Conservation (phyloP, 2,113 vertebrate genomes). For the Hemiprocne comata region DNA sequence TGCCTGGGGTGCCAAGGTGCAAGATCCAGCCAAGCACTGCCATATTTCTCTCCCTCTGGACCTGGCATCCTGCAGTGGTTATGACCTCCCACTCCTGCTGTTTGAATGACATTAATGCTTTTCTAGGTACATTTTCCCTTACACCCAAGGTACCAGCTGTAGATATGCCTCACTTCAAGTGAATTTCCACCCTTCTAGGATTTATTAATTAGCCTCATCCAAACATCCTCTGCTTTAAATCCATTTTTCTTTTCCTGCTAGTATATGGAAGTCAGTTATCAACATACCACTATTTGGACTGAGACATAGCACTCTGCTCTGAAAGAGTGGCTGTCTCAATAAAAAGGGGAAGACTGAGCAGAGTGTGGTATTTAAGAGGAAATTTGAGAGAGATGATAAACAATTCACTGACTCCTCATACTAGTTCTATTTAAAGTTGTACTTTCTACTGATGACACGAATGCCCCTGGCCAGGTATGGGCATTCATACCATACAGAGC, state of each 20-base stretch:
- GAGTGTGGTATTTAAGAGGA: neutral
- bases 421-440: neutral
- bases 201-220: conserved; percentile 51
- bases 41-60: neutral
- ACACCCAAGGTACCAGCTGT: conserved; percentile 8
- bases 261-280: neutral
- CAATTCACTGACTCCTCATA: neutral
- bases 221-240: conserved; percentile 3
- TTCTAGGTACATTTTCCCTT: neutral
- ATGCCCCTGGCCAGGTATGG: neutral
- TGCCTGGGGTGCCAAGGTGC: neutral
- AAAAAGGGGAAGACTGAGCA: neutral
- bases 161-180: conserved; percentile 11
- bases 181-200: neutral
- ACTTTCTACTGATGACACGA: neutral
- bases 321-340: neutral
- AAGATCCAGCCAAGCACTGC: neutral
- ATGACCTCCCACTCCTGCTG: neutral
- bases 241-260: conserved; percentile 1
- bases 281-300: neutral
- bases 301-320: neutral
- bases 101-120: neutral
- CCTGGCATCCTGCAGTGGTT: neutral
- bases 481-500: neutral
- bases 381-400: neutral